These are phyloP conservation scores for Synergus laeviventris DNA, from an alignment of 2,888 invertebrate genomes.

Conservation along the genomic window DNA sequence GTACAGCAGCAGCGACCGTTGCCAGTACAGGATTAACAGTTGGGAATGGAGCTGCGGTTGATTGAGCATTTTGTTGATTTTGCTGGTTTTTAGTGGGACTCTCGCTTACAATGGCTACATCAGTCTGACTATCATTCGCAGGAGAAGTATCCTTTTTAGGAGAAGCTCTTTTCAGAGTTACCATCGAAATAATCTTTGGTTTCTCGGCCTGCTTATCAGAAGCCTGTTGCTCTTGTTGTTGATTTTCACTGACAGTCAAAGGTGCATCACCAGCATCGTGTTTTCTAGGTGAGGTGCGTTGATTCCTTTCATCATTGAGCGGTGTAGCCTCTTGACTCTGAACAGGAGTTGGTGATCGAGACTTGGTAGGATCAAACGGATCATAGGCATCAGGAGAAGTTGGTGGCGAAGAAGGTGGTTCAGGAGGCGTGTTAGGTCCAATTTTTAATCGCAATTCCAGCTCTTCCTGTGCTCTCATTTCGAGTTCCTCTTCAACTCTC, in stretches of 20 bases:
- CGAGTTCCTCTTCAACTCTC: constrained; percentile 72
- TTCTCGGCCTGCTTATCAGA: constrained; percentile 65
- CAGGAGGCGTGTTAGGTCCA: constrained; percentile 86
- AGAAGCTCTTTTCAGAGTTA: constrained; percentile 71
- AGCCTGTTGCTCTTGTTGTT: constrained; percentile 45
- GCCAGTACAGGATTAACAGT: constrained; percentile 73
- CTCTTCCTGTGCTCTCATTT: constrained; percentile 73
- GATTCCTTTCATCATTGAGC: constrained; percentile 67
- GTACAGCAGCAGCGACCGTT: constrained; percentile 73
- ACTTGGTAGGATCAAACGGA: constrained; percentile 94
- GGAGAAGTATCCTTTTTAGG: constrained; percentile 64
- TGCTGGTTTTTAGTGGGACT: constrained; percentile 61
- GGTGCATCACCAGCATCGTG: constrained; percentile 57
- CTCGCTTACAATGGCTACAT: constrained; percentile 51
- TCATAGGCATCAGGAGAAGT: constrained; percentile 91
- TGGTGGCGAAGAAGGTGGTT: constrained; percentile 82
- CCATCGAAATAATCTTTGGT: constrained; percentile 74
- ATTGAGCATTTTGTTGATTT: constrained; percentile 60
- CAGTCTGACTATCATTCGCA: constrained; percentile 54
- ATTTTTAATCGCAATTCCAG: constrained; percentile 71
- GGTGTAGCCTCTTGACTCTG: constrained; percentile 62
- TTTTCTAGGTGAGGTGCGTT: constrained; percentile 66
- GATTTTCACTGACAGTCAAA: constrained; percentile 55
- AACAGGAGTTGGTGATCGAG: constrained; percentile 81
- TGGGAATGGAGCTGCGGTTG: constrained; percentile 65